phyloP scores from a whole-genome alignment of 2,797 vertebrate species.

The Dendrocincla tyrannina region DNA sequence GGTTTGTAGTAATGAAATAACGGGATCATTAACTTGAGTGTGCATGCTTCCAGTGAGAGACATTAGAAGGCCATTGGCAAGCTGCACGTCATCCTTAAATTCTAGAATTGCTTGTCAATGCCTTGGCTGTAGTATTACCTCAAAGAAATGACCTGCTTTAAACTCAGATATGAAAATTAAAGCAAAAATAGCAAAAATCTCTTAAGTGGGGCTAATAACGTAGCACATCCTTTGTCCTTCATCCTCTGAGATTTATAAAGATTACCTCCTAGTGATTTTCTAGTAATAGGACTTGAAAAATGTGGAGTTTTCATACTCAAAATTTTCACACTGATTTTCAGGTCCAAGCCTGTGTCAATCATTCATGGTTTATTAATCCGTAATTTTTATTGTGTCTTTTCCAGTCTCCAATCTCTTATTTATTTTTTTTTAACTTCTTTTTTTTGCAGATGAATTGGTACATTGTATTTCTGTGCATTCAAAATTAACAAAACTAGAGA shows the following conservation, averaged over 20 bases:
- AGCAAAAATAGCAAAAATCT: background rate
- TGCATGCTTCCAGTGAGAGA: background rate
- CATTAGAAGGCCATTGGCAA: background rate
- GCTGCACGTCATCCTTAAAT: background rate
- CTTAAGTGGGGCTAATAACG: background rate
- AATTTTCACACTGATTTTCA: background rate
- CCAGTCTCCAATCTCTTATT: background rate
- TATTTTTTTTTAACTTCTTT: background rate
- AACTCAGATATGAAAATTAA: background rate
- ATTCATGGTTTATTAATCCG: background rate
- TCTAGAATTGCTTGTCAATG: background rate
- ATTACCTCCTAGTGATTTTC: background rate
- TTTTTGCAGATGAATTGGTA: background rate
- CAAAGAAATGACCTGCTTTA: background rate
- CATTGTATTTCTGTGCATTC: accelerated
- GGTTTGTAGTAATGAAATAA: background rate
- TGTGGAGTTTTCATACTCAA: background rate
- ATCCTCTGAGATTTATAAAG: background rate
- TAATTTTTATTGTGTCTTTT: background rate
- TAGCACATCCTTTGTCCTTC: background rate
- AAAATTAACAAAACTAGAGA: background rate
- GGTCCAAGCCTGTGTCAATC: background rate
- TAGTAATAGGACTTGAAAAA: background rate
- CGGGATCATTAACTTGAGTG: background rate
- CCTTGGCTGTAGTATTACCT: background rate